Evolutionary conservation across 2,113 vertebrate genomes (phyloP), one percentile per base, ranked within the genome.

Genomic region (Menidia beryllina): DNA sequence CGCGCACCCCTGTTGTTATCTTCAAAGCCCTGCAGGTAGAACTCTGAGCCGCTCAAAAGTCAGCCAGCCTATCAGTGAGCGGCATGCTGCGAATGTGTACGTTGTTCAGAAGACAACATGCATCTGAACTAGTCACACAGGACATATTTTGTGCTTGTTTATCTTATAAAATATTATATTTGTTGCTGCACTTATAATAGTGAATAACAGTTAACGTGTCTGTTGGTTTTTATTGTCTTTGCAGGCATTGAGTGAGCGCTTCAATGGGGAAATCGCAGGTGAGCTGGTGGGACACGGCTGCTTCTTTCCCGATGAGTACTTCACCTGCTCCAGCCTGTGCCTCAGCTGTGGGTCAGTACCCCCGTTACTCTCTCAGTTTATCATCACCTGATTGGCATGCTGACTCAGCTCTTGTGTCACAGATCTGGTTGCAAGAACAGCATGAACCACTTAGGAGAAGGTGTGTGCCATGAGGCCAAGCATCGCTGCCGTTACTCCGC

Each of bases 221-320:
- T 61, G 17, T 45, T 65, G 23, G 0, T 69, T 6, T 10, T 52
- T 72, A 26, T 43, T 77, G 70, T 58, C 48, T 13, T 41, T 38
- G 1, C 85, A 98, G 98, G 97, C 98, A n/a, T 59, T 99, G 79
- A 99, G 97, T 27, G 97, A 99, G 75, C 95, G 97, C 59, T 99
- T 99, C 85, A 97, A 95, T 57, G 98, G 97, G 34, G 97, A 99
- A 78, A 99, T 99, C 51, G 89, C 95, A 0, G 96, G 97, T 85
- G 97, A 98, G 72, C 93, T 97, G 72, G 95, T 96, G 77, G 94
- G 95, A 3, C 95, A 97, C 80, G 98, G 95, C 90, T 98, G 96
- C 77, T 99, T 99, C 83, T 99, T 99, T 73, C 98, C 98, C 10
- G 98, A 99, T 72, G 98, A 99, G 76, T 99, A 99, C 91, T 99